Evolutionary conservation across 2,797 vertebrate genomes (phyloP).

Genomic region (Notolabrus celidotus): DNA sequence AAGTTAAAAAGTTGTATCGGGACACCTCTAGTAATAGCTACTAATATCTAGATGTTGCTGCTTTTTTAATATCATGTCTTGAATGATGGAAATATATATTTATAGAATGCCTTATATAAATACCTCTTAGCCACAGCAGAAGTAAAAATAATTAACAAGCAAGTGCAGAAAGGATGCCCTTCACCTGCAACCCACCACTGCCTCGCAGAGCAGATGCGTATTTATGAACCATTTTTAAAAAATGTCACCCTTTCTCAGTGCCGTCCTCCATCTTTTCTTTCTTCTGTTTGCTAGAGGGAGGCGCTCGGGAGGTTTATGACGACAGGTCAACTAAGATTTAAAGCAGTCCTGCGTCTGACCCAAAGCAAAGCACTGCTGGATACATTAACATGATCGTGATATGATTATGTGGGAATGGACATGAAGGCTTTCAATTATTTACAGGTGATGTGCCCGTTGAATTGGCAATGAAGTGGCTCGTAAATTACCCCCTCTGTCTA

Average conservation of each 20-base stretch:
- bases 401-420: constrained; percentile 85
- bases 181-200: constrained; percentile 35
- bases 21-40: constrained; percentile 20
- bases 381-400: constrained; percentile 82
- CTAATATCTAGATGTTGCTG: constrained; percentile 31
- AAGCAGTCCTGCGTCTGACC: constrained; percentile 69
- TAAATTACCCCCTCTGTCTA: constrained; percentile 84
- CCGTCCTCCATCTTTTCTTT: constrained; percentile 57
- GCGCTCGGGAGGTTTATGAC: constrained; percentile 63
- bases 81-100: constrained; percentile 66
- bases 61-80: constrained; percentile 22
- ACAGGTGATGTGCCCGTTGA: constrained; percentile 86
- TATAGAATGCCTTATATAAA: too few species aligned
- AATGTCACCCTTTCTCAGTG: constrained; percentile 59
- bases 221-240: constrained; percentile 64
- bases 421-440: constrained; percentile 87
- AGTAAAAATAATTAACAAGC: constrained; percentile 68
- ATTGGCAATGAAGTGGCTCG: constrained; percentile 83
- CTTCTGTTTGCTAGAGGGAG: constrained; percentile 55
- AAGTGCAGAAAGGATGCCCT: constrained; percentile 23
- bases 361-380: constrained; percentile 67
- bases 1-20: too few species aligned
- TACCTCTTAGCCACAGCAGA: constrained; percentile 46
- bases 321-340: constrained; percentile 73
- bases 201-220: constrained; percentile 17